Base-by-base conservation (phyloP, 1,140 invertebrate species). In the Zaprionus inermis region DNA sequence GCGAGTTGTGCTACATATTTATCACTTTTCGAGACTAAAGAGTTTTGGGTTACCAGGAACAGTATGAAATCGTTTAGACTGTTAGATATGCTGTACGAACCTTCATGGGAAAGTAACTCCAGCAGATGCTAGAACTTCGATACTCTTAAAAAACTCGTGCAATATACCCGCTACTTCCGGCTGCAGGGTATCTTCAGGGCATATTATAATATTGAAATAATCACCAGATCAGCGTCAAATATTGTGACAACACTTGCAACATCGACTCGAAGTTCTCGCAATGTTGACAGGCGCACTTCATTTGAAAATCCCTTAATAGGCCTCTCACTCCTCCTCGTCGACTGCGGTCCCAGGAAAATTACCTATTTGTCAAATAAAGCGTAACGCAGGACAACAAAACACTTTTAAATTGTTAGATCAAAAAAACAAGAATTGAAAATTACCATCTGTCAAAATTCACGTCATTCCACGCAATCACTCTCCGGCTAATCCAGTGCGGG, bases 371-470 rank as follows among this genome's bases (percentile, higher is more conserved):
- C 73, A 88, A 89, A 88, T 76, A 89, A 77, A 71, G 55, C 84
- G 76, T 75, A 67, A 63, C 69, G 67, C 68, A 81, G 80, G 75
- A 89, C 79, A 90, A 89, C 78, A 89, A 84, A 89, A 84, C 85
- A 90, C 85, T 90, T 89, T 89, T 73, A 76, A 91, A 89, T 91
- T 81, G 83, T 74, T 55, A 91, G 81, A 91, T 91, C 81, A 91
- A 91, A 91, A 91, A 89, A 85, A 83, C 73, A 84, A 72, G 78
- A 78, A 81, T 77, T 75, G 76, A 78, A 84, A 77, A 75, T 68
- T 72, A 90, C 88, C 88, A 91, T 91, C 88, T 91, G 88, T 91
- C 88, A 91, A 91, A 91, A 91, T 91, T 91, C 88, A 81, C 88
- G 78, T 76, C 73, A 72, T 83, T 72, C 74, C 73, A 75, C 67